A percentile compares a stretch with the other conserved stretches of the same genome.
Conservation (phyloP, 2,113 vertebrate species). For the Apaloderma vittatum region DNA sequence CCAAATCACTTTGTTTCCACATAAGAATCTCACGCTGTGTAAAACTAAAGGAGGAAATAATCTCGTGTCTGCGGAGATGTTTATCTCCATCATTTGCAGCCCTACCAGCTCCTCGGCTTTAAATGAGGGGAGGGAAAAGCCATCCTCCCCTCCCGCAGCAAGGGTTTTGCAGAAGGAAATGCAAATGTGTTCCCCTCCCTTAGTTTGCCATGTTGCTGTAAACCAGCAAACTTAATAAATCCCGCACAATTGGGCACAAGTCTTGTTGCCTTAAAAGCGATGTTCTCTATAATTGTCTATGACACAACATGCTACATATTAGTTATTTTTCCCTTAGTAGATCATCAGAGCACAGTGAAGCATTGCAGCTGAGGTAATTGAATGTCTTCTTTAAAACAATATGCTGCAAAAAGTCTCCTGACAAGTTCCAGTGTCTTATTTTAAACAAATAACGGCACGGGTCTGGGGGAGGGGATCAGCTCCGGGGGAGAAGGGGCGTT, state of each 20-base stretch:
- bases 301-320: conserved; percentile 61
- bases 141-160: background rate
- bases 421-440: conserved; percentile 34
- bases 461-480: background rate
- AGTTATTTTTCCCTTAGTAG: conserved; percentile 65
- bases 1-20: conserved; percentile 67
- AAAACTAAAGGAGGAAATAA: conserved; percentile 62
- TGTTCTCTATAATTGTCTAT: conserved; percentile 72
- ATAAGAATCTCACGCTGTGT: conserved; percentile 60
- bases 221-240: conserved; percentile 58
- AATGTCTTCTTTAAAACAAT: conserved; percentile 70
- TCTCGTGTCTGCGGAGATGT: conserved; percentile 48
- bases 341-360: conserved; percentile 67
- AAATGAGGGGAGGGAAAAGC: conserved; percentile 24
- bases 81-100: conserved; percentile 37
- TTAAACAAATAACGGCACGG: background rate
- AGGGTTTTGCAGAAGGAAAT: background rate
- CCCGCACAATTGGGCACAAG: conserved; percentile 66
- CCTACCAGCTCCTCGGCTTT: conserved; percentile 10
- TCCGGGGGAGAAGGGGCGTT: background rate
- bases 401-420: conserved; percentile 41
- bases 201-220: conserved; percentile 48
- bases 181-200: conserved; percentile 39
- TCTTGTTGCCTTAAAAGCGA: conserved; percentile 72
- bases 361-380: conserved; percentile 56